These are phyloP conservation scores for Aethina tumida DNA, from an alignment of 1,140 invertebrate species.

Conservation along the genomic window DNA sequence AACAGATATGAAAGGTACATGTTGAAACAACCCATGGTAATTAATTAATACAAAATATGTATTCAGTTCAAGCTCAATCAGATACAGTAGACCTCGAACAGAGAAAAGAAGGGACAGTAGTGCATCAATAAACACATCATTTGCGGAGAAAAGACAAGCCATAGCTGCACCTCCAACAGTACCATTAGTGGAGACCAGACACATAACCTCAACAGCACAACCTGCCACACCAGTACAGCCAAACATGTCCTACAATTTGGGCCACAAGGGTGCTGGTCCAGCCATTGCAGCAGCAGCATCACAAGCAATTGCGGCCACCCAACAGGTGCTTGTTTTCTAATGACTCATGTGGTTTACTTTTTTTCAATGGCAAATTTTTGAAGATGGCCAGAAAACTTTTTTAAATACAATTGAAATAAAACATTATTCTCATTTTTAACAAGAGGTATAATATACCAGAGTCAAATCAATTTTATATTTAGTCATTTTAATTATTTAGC, in stretches of 20 bases:
- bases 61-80: slow-evolving; percentile 17
- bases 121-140: slow-evolving; percentile 24
- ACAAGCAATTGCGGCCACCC: slow-evolving; percentile 92
- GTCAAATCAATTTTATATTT: too few species aligned
- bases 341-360: too few species aligned
- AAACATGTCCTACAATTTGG: slow-evolving; percentile 39
- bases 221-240: slow-evolving; percentile 13
- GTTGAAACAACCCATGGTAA: not conserved
- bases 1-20: slow-evolving; percentile 38
- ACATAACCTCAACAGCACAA: slow-evolving; percentile 10
- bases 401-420: too few species aligned
- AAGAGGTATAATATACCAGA: too few species aligned
- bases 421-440: too few species aligned
- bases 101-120: slow-evolving; percentile 33
- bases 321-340: too few species aligned
- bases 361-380: too few species aligned
- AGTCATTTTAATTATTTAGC: too few species aligned
- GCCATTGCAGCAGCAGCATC: slow-evolving; percentile 91
- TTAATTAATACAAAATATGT: slow-evolving; percentile 4
- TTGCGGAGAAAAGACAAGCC: slow-evolving; percentile 38
- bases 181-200: slow-evolving; percentile 20
- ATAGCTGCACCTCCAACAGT: slow-evolving; percentile 12
- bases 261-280: slow-evolving; percentile 67
- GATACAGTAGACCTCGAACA: slow-evolving; percentile 24
- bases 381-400: too few species aligned